These are phyloP conservation scores for Girardinus metallicus DNA, from an alignment of 2,797 vertebrate species.

Conservation along the genomic window DNA sequence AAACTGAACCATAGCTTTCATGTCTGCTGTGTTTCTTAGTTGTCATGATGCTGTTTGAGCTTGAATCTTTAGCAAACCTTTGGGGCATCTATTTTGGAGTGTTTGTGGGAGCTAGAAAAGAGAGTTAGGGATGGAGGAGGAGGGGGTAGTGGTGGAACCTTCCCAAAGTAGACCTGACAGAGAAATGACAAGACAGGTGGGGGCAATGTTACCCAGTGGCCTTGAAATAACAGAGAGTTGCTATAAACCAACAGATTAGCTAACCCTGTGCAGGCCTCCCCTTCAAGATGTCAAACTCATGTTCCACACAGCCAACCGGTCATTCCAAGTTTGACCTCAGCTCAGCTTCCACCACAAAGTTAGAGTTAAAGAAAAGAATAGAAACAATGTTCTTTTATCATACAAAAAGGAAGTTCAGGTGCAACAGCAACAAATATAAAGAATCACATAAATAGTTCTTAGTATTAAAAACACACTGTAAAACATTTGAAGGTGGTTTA, in stretches of 20 bases:
- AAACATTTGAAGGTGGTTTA: too few relatives aligned
- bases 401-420: too few relatives aligned
- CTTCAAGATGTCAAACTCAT: constrained; percentile 35
- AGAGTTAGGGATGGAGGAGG: background rate
- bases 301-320: constrained; percentile 38
- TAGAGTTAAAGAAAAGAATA: constrained; percentile 3
- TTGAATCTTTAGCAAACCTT: background rate
- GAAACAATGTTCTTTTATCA: too few relatives aligned
- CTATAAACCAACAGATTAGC: constrained; percentile 80
- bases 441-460: too few relatives aligned
- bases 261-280: constrained; percentile 58
- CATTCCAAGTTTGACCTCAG: constrained; percentile 56
- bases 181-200: constrained; percentile 86
- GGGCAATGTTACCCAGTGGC: constrained; percentile 62
- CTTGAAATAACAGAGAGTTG: constrained; percentile 81
- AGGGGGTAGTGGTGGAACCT: background rate
- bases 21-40: background rate
- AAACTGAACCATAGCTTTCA: background rate
- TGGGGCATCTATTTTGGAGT: constrained; percentile 60
- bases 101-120: constrained; percentile 34
- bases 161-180: constrained; percentile 77
- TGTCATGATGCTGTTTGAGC: background rate
- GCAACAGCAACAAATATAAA: too few relatives aligned
- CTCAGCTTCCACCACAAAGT: constrained; percentile 20
- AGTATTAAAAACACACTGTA: too few relatives aligned